Conservation (phyloP, 2,797 vertebrate genomes). For the Pagetopsis macropterus region DNA sequence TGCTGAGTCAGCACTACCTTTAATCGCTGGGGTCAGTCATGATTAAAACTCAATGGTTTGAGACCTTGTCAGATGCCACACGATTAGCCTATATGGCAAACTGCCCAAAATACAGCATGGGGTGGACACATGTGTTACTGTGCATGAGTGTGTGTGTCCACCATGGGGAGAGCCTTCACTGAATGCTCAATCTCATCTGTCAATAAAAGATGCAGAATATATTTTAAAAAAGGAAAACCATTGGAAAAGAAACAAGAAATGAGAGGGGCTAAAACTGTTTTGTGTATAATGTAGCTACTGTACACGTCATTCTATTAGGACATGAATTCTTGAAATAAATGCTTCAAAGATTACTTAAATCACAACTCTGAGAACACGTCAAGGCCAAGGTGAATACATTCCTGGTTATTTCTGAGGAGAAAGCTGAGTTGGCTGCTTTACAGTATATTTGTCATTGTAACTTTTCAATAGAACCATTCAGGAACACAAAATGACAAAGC, state of each 20-base stretch:
- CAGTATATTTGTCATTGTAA: conserved; percentile 10
- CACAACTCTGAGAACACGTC: neutral
- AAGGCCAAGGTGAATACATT: neutral
- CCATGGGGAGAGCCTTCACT: conserved; percentile 49
- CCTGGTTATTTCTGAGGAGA: neutral
- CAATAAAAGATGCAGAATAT: conserved; percentile 8
- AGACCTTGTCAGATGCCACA: conserved; percentile 74
- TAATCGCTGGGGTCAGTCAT: conserved; percentile 55
- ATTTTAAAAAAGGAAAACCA: neutral
- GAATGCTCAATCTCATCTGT: conserved; percentile 64
- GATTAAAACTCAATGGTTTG: conserved; percentile 73
- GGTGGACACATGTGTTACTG: conserved; percentile 42
- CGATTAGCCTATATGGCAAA: conserved; percentile 74
- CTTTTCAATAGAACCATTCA: conserved; percentile 13
- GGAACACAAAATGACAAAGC: neutral
- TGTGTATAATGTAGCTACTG: neutral
- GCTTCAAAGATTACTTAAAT: neutral
- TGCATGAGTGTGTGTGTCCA: conserved; percentile 52
- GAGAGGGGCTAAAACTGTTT: neutral
- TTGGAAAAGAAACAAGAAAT: neutral
- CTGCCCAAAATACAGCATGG: conserved; percentile 60
- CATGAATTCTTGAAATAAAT: neutral
- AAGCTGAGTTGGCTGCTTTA: neutral
- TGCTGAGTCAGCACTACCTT: conserved; percentile 60
- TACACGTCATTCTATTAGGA: neutral